Evolutionary conservation across 2,113 vertebrate species (phyloP), one percentile per base, ranked within the genome.

Genomic region (Percina caprodes): DNA sequence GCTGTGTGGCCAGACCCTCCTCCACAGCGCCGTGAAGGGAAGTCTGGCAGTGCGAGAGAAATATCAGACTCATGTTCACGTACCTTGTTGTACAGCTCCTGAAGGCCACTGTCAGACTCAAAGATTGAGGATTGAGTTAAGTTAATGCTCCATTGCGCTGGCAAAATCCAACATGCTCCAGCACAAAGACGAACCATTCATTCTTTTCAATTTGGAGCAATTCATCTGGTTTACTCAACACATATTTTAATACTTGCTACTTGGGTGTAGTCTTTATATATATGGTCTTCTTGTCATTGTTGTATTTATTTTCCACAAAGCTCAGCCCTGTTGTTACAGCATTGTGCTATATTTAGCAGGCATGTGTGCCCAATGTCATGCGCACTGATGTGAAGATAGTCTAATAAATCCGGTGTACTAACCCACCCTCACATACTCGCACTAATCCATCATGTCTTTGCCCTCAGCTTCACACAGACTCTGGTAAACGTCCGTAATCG

Each of bases 401-500:
- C n/a, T 21, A 6, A 9, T 21, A 14, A 21, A 55, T 18, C 24
- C 3, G 6, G 8, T 35, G 16, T 18, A 5, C 6, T 8, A 5
- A 13, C 23, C 8, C 8, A 0, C 16, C 21, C 10, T 39, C 5
- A 49, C 5, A 35, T 65, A 16, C 13, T 74, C n/a, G 61, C 42
- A 15, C 4, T 1, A 21, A 1, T 60, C 55, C 51, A 11, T 55
- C 30, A 1, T 70, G 18, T 61, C 65, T 42, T 59, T 61, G 18
- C 55, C 66, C 33, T 58, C 89, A 99, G 98, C 21, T 99, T 99
- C 84, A 96, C 97, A 90, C 96, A 98, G 92, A 93, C 95, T 0
- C 94, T 99, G 67, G 94, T 98, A 71, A 96, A 94, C 85, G 93
- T 99, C 86, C 94, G 98, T 69, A 99, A 99, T 74, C 94, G 98